phyloP scores from a whole-genome alignment of 1,140 invertebrate genomes.

The Araneus ventricosus region DNA sequence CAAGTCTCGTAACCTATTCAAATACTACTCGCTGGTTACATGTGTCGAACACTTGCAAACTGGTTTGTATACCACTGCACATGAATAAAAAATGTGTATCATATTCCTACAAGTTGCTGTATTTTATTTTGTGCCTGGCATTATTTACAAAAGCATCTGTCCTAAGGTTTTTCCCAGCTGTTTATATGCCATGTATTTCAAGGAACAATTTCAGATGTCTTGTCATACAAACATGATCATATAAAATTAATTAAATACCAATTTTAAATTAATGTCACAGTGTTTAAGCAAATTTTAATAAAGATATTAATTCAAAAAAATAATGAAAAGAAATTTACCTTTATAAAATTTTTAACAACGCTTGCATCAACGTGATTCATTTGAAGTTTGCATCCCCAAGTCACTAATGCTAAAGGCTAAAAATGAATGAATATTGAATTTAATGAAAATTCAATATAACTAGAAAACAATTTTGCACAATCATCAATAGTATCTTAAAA shows the following conservation, averaged over 20 bases:
- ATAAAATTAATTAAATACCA: background rate
- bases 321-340: constrained; percentile 78
- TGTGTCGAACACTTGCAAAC: too few species aligned
- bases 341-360: constrained; percentile 85
- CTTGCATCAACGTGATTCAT: constrained; percentile 86
- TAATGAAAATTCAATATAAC: constrained; percentile 15
- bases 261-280: background rate
- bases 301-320: background rate
- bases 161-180: background rate
- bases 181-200: background rate
- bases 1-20: too few species aligned
- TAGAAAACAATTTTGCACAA: too few species aligned
- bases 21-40: too few species aligned
- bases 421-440: constrained; percentile 75
- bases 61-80: too few species aligned
- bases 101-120: too few species aligned
- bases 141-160: too few species aligned
- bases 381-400: constrained; percentile 87
- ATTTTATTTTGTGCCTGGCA: too few species aligned
- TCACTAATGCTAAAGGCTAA: constrained; percentile 87
- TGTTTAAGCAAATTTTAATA: too few species aligned
- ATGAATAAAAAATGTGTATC: too few species aligned
- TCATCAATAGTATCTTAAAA: too few species aligned
- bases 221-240: background rate
- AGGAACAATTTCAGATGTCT: background rate